Percentiles rank a stretch among this genome's conserved stretches.
These are phyloP conservation scores for Mycalesis mineus DNA, from an alignment of 2,888 invertebrate species.

Conservation along the genomic window DNA sequence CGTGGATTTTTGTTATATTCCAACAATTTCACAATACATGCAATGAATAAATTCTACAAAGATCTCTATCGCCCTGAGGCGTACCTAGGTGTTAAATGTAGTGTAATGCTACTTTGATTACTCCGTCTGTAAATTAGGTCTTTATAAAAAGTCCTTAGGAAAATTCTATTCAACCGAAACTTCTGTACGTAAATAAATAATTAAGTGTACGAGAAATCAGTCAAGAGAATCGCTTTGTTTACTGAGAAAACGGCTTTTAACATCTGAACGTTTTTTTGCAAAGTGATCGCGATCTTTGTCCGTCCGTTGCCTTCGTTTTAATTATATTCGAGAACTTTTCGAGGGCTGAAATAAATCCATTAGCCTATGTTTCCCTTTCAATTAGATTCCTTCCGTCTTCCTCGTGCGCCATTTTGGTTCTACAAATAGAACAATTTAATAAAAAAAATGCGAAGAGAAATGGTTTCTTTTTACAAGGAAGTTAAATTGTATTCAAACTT, in stretches of 20 bases:
- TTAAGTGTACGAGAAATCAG: background rate
- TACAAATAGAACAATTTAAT: background rate
- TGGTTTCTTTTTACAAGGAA: background rate
- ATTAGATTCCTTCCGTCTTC: slow-evolving; percentile 8
- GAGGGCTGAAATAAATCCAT: slow-evolving; percentile 9
- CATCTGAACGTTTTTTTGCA: background rate
- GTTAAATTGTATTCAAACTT: too few relatives aligned
- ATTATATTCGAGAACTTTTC: slow-evolving; percentile 12
- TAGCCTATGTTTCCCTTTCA: slow-evolving; percentile 10
- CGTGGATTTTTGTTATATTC: too few relatives aligned
- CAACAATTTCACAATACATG: too few relatives aligned
- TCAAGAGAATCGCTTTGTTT: background rate
- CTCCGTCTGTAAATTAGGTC: too few relatives aligned
- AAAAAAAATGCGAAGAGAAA: background rate
- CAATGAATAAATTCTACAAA: too few relatives aligned
- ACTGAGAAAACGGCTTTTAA: background rate
- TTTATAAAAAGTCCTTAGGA: too few relatives aligned
- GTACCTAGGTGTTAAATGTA: too few relatives aligned
- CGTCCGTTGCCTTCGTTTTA: slow-evolving; percentile 3
- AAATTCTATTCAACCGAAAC: too few relatives aligned
- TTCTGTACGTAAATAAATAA: too few relatives aligned
- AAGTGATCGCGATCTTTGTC: background rate
- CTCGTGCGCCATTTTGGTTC: background rate
- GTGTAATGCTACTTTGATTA: too few relatives aligned
- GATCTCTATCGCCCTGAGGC: too few relatives aligned